phyloP scores from a whole-genome alignment of 2,113 vertebrate genomes.

The Apus apus region DNA sequence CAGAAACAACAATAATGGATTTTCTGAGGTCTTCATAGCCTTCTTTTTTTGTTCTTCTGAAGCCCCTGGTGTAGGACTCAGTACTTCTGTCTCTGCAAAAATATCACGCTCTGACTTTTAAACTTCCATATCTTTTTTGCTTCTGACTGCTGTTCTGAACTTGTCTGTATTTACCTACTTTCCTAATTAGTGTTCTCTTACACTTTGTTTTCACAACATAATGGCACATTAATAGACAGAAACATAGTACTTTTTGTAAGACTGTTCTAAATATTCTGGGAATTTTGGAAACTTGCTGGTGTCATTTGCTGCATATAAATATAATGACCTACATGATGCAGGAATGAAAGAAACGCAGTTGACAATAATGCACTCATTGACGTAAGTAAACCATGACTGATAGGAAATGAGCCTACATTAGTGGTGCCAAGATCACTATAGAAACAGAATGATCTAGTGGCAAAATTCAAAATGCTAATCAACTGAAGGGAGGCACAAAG shows the following conservation, averaged over 20 bases:
- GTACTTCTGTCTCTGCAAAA: background rate
- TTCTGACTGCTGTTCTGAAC: background rate
- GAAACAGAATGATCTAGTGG: conserved; percentile 16
- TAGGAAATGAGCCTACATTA: conserved; percentile 15
- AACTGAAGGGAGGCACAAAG: background rate
- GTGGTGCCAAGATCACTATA: conserved; percentile 23
- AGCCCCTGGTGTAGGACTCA: background rate
- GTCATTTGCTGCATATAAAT: conserved; percentile 36
- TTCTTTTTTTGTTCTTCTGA: background rate
- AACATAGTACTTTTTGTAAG: conserved; percentile 1
- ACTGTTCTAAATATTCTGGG: conserved; percentile 22
- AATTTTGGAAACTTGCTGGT: conserved; percentile 30
- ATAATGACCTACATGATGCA: background rate
- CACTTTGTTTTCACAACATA: conserved; percentile 12
- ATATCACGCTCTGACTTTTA: background rate
- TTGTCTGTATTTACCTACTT: background rate
- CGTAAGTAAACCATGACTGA: conserved; percentile 31
- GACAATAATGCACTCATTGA: conserved; percentile 1
- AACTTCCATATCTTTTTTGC: background rate
- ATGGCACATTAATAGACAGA: background rate
- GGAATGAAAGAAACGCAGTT: conserved; percentile 21
- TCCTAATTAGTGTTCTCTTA: conserved; percentile 8
- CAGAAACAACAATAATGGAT: background rate
- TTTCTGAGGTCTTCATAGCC: background rate
- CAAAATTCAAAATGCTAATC: conserved; percentile 33